phyloP scores from a whole-genome alignment of 2,888 invertebrate genomes.

The Linyphia triangularis region DNA sequence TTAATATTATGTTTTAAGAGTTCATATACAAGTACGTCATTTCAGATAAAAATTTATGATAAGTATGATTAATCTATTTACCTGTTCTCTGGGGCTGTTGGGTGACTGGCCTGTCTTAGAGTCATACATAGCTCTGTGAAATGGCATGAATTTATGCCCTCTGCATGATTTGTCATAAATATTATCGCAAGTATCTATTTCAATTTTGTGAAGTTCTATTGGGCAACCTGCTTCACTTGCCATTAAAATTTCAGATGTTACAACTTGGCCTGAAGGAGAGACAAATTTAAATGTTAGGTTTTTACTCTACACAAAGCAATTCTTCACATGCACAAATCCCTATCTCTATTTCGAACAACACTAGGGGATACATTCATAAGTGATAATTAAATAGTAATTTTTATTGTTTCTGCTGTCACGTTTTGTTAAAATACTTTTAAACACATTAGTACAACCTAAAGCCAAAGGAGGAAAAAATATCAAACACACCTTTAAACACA shows the following conservation, averaged over 20 bases:
- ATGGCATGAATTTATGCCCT: slow-evolving; percentile 95
- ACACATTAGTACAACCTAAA: too few species aligned
- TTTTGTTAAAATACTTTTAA: too few species aligned
- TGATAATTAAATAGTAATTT: too few species aligned
- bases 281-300: too few species aligned
- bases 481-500: too few species aligned
- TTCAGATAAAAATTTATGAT: background rate
- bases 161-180: slow-evolving; percentile 95
- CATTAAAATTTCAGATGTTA: slow-evolving; percentile 97
- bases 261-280: slow-evolving; percentile 88
- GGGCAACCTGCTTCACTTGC: slow-evolving; percentile 98
- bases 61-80: slow-evolving; percentile 80
- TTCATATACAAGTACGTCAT: too few species aligned
- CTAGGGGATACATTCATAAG: too few species aligned
- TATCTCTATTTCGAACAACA: too few species aligned
- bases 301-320: background rate
- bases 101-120: slow-evolving; percentile 95
- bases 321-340: background rate
- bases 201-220: slow-evolving; percentile 96
- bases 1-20: too few species aligned
- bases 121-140: slow-evolving; percentile 95
- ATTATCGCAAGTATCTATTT: slow-evolving; percentile 95
- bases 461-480: background rate
- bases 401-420: too few species aligned
- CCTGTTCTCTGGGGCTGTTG: slow-evolving; percentile 97